A percentile compares a stretch with the other conserved stretches of the same genome.
Conservation (phyloP, 2,888 invertebrate species). For the Epinotia demarniana region DNA sequence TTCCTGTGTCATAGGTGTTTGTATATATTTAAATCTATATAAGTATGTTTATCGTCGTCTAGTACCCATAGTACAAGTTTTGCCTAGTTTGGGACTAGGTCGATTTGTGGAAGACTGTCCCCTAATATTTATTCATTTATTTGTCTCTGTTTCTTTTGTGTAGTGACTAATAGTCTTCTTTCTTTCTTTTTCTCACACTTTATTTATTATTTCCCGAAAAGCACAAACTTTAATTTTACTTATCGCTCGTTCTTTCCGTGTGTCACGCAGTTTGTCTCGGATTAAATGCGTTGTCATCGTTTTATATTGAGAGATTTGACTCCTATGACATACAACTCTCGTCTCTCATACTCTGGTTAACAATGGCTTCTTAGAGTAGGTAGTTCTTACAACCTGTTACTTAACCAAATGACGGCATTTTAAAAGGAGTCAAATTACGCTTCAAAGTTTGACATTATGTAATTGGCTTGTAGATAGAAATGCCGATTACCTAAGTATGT, state of each 20-base stretch:
- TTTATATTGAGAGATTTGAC: slow-evolving; percentile 24
- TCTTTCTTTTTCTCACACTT: not conserved
- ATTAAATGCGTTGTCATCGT: slow-evolving; percentile 23
- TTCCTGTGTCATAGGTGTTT: too few relatives aligned
- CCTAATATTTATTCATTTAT: too few relatives aligned
- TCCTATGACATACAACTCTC: slow-evolving; percentile 18
- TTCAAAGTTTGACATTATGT: slow-evolving; percentile 15
- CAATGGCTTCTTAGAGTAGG: not conserved
- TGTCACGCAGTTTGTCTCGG: slow-evolving; percentile 3
- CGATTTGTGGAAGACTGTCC: too few relatives aligned
- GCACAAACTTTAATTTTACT: not conserved
- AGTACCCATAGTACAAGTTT: too few relatives aligned
- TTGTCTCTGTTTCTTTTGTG: too few relatives aligned
- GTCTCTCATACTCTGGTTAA: not conserved
- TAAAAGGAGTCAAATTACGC: not conserved
- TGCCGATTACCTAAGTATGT: not conserved
- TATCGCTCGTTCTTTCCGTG: not conserved
- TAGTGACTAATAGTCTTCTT: too few relatives aligned
- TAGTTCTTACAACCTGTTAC: slow-evolving; percentile 4
- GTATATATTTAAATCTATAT: too few relatives aligned
- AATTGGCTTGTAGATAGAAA: slow-evolving; percentile 13
- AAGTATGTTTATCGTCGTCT: too few relatives aligned
- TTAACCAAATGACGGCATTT: slow-evolving; percentile 17
- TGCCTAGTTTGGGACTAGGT: too few relatives aligned
- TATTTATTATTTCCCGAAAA: not conserved